Evolutionary conservation across 2,113 vertebrate genomes (phyloP).

Genomic region (Gallinago undulata): DNA sequence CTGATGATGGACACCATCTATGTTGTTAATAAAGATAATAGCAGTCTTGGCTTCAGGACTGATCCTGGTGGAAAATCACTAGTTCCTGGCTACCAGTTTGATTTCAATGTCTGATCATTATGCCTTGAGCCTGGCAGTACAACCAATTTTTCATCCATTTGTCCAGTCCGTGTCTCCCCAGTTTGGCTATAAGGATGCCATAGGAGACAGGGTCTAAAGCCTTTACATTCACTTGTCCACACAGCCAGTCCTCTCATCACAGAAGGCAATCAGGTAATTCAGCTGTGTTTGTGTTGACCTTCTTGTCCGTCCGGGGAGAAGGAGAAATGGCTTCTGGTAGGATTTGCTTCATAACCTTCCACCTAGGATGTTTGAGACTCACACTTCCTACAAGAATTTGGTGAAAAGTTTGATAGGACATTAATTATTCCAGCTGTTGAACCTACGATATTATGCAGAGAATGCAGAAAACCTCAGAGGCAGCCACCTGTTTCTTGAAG

Average conservation of each 20-base stretch:
- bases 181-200: not conserved
- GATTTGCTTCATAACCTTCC: not conserved
- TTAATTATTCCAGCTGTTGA: not conserved
- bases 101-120: not conserved
- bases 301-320: not conserved
- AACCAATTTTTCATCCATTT: not conserved
- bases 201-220: not conserved
- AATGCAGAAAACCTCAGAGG: not conserved
- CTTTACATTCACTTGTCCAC: not conserved
- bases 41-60: not conserved
- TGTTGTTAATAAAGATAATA: not conserved
- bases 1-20: not conserved
- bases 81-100: not conserved
- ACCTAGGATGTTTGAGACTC: not conserved
- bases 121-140: not conserved
- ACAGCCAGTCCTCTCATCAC: not conserved
- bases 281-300: fast-evolving
- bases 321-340: not conserved
- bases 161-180: not conserved
- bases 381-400: not conserved
- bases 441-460: not conserved
- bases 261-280: not conserved
- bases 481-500: not conserved
- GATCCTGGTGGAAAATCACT: not conserved
- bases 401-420: not conserved